Evolutionary conservation across 2,797 vertebrate species (phyloP), one percentile per base, ranked within the genome.

Genomic region (Oryzias dopingdopingensis): DNA sequence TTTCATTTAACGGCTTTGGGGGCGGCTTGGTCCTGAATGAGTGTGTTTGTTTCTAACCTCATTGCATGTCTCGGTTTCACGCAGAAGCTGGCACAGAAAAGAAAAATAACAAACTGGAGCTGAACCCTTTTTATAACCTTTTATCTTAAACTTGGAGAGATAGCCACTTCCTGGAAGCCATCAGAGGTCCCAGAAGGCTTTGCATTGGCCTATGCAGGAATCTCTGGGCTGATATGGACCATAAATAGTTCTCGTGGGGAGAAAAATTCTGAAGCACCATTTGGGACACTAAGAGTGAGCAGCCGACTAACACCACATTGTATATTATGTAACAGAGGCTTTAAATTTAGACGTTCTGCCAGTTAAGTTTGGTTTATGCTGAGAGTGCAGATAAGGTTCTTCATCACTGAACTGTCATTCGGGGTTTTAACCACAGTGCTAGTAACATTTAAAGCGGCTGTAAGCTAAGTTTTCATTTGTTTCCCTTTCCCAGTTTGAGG

Each of bases 141-240:
- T 74, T 67, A 67, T 73, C 53, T 77, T 4, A 41, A 47, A 52
- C 62, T 59, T 22, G 48, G 22, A 26, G 48, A 54, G 76, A 50
- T 37, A 37, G 32, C 50, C 58, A 62, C 29, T 47, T 63, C 45
- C 23, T 26, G 1, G 53, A 42, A 66, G 69, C 55, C 62, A 67
- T 75, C 53, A 43, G 60, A 72, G 68, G 62, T 67, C 64, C 77
- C 23, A 59, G 29, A 61, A 70, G 53, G 42, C 50, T 83, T 76
- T 69, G 70, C 59, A 79, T 76, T 78, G 85, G 79, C 77, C 64
- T 52, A 75, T 75, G 74, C 75, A 74, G 81, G 84, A 69, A 80
- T 89, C 77, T 87, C 63, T 77, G 70, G 74, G 78, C 79, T 72
- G 49, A 80, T 68, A 78, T 24, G 68, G 83, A 65, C 72, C 76